A percentile compares a stretch with the other conserved stretches of the same genome.
phyloP scores from a whole-genome alignment of 2,888 invertebrate genomes.

The Rutpela maculata region DNA sequence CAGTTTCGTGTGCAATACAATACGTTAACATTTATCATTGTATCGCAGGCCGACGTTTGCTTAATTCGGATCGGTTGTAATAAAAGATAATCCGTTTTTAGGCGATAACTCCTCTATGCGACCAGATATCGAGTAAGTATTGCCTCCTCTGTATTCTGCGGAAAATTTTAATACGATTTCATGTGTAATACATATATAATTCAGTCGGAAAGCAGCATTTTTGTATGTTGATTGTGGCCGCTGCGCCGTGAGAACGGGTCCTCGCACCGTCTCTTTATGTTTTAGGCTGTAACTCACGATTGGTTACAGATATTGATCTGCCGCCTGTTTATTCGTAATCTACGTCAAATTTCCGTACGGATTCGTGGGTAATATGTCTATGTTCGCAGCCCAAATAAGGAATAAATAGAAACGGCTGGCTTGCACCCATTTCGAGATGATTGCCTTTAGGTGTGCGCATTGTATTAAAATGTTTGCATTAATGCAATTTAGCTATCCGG shows the following conservation, averaged over 20 bases:
- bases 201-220: slow-evolving; percentile 56
- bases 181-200: slow-evolving; percentile 69
- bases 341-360: slow-evolving; percentile 68
- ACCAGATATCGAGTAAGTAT: slow-evolving; percentile 48
- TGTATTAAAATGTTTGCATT: slow-evolving; percentile 56
- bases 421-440: slow-evolving; percentile 28
- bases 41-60: not conserved
- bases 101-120: slow-evolving; percentile 6
- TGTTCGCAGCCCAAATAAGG: slow-evolving; percentile 59
- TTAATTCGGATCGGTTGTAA: not conserved
- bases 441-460: slow-evolving; percentile 28
- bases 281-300: slow-evolving; percentile 71
- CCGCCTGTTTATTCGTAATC: slow-evolving; percentile 69
- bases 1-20: slow-evolving; percentile 54
- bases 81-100: slow-evolving; percentile 16
- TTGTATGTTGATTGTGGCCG: slow-evolving; percentile 62
- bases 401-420: slow-evolving; percentile 39
- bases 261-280: slow-evolving; percentile 66
- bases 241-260: slow-evolving; percentile 44
- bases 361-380: slow-evolving; percentile 66
- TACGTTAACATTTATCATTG: slow-evolving; percentile 47
- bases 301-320: slow-evolving; percentile 72
- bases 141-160: slow-evolving; percentile 66
- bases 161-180: slow-evolving; percentile 72
- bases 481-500: slow-evolving; percentile 48